A percentile compares a stretch with the other conserved stretches of the same genome.
Conservation (phyloP, 2,888 invertebrate species). For the Formica aserva region DNA sequence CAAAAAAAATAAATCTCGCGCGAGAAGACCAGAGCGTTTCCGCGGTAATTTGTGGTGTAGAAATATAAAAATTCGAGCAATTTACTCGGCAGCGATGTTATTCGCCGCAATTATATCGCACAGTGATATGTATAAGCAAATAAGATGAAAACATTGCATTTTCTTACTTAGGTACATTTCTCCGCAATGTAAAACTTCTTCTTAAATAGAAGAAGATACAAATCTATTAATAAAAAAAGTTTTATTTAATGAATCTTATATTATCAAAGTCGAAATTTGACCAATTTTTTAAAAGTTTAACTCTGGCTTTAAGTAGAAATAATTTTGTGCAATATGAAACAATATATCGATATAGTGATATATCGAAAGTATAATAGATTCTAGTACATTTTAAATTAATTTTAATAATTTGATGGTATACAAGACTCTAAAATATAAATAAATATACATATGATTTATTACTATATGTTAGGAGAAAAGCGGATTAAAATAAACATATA, state of each 20-base stretch:
- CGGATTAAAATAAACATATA: slow-evolving; percentile 21
- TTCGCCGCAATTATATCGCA: not conserved
- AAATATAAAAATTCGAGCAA: not conserved
- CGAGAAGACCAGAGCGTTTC: not conserved
- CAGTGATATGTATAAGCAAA: not conserved
- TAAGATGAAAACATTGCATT: not conserved
- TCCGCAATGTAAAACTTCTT: not conserved
- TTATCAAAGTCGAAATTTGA: not conserved
- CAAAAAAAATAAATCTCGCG: not conserved
- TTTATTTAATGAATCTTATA: not conserved
- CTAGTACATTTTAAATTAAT: not conserved
- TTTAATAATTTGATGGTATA: not conserved
- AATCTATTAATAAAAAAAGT: not conserved
- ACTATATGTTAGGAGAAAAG: not conserved
- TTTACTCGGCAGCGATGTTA: not conserved
- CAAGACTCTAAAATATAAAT: not conserved
- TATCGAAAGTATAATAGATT: not conserved
- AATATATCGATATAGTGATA: not conserved
- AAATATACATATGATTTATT: slow-evolving; percentile 1
- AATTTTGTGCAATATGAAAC: not conserved
- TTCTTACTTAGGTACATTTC: not conserved
- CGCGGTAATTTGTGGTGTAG: not conserved
- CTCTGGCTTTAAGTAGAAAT: not conserved
- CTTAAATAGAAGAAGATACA: not conserved
- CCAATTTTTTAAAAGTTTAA: not conserved